phyloP scores from a whole-genome alignment of 2,888 invertebrate species.

The Tribolium freemani region DNA sequence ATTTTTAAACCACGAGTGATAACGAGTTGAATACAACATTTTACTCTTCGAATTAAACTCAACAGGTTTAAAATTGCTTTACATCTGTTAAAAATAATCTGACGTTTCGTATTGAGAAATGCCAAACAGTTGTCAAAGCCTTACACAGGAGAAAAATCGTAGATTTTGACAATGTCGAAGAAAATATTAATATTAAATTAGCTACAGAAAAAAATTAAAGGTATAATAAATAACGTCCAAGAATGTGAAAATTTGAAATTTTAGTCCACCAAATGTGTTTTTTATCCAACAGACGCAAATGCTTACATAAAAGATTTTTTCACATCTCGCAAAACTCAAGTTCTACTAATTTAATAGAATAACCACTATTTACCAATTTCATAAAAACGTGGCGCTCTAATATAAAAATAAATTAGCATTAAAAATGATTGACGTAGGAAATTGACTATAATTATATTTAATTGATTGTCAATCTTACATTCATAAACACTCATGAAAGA shows the following conservation, averaged over 20 bases:
- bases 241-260: background rate
- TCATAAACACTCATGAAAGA: background rate
- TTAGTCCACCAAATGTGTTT: background rate
- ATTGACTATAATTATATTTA: background rate
- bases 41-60: too few relatives aligned
- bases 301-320: background rate
- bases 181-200: background rate
- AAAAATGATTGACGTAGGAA: background rate
- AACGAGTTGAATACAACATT: too few relatives aligned
- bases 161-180: too few relatives aligned
- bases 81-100: too few relatives aligned
- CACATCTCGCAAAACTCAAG: too few relatives aligned
- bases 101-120: too few relatives aligned
- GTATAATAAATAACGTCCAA: background rate
- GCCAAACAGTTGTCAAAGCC: too few relatives aligned
- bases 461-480: background rate
- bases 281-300: background rate
- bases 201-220: background rate
- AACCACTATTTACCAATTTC: too few relatives aligned
- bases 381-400: background rate
- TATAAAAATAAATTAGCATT: background rate
- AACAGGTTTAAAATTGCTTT: too few relatives aligned
- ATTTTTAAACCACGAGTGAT: too few relatives aligned
- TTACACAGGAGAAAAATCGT: too few relatives aligned
- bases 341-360: too few relatives aligned